phyloP scores from a whole-genome alignment of 2,888 invertebrate species.

The Drosophila testacea region DNA sequence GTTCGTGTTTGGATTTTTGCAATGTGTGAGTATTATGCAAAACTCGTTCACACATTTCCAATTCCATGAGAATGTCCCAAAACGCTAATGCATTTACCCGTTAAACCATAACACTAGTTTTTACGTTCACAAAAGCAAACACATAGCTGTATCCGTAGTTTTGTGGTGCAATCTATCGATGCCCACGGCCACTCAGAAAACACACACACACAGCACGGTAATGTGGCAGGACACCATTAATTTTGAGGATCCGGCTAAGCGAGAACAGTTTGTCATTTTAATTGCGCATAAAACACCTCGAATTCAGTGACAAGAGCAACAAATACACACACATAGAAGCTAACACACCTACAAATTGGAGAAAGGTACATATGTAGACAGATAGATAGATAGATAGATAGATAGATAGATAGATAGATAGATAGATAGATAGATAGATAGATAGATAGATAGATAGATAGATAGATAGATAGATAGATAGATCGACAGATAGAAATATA shows the following conservation, averaged over 20 bases:
- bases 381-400: conserved; percentile 6
- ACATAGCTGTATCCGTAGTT: conserved; percentile 2
- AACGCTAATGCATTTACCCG: conserved; percentile 58
- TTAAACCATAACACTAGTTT: conserved; percentile 29
- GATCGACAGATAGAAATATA: no score
- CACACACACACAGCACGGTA: not conserved
- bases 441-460: no score
- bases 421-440: no score
- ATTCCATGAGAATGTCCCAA: conserved; percentile 11
- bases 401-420: not conserved
- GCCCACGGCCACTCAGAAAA: not conserved
- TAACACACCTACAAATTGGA: not conserved
- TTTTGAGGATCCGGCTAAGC: conserved; percentile 27
- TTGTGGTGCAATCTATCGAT: not conserved
- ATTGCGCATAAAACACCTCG: conserved; percentile 62
- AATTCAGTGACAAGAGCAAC: conserved; percentile 5
- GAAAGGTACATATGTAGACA: not conserved
- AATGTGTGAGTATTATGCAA: conserved; percentile 31
- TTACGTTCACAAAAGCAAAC: not conserved
- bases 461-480: no score
- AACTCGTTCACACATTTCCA: conserved; percentile 43
- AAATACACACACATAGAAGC: not conserved
- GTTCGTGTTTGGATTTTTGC: not conserved
- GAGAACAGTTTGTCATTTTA: conserved; percentile 67
- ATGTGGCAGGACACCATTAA: conserved; percentile 2